These are phyloP conservation scores for Leptodirus hochenwartii DNA, from an alignment of 2,888 invertebrate species.

Conservation along the genomic window DNA sequence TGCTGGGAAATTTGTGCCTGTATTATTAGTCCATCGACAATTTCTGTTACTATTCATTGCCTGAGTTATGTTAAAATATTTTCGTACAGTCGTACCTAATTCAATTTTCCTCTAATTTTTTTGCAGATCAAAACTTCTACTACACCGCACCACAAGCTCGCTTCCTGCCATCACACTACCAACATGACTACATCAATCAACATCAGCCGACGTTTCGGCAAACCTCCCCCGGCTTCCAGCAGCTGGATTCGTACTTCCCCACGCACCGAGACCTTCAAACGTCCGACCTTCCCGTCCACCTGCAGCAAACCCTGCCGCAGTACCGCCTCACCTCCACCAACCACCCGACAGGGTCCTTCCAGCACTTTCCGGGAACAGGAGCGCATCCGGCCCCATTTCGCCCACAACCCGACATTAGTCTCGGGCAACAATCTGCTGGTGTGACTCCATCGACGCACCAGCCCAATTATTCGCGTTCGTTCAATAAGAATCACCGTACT, in stretches of 20 bases:
- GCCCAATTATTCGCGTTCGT: slow-evolving; percentile 35
- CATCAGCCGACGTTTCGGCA: slow-evolving; percentile 18
- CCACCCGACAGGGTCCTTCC: slow-evolving; percentile 4
- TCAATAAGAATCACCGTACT: slow-evolving; percentile 34
- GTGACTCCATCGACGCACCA: slow-evolving; percentile 13
- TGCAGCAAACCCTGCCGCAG: slow-evolving; percentile 26
- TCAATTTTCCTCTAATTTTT: slow-evolving; percentile 11
- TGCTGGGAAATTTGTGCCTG: too few species aligned
- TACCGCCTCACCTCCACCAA: slow-evolving; percentile 20
- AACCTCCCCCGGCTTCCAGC: slow-evolving; percentile 16
- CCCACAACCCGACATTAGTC: not conserved
- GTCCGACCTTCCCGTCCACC: slow-evolving; percentile 24
- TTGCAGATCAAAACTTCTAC: slow-evolving; percentile 27
- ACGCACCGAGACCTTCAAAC: slow-evolving; percentile 24
- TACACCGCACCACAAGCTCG: slow-evolving; percentile 20
- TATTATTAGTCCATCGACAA: too few species aligned
- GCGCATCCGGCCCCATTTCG: slow-evolving; percentile 10
- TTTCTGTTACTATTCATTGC: too few species aligned
- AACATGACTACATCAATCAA: slow-evolving; percentile 17
- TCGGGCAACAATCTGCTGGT: slow-evolving; percentile 7
- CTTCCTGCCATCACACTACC: slow-evolving; percentile 21
- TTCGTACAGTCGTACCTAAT: not conserved
- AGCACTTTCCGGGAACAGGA: slow-evolving; percentile 8
- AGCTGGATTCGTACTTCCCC: slow-evolving; percentile 18
- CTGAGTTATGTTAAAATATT: too few species aligned